Base-by-base conservation (phyloP, 2,888 invertebrate species). In the Thumatha senex region DNA sequence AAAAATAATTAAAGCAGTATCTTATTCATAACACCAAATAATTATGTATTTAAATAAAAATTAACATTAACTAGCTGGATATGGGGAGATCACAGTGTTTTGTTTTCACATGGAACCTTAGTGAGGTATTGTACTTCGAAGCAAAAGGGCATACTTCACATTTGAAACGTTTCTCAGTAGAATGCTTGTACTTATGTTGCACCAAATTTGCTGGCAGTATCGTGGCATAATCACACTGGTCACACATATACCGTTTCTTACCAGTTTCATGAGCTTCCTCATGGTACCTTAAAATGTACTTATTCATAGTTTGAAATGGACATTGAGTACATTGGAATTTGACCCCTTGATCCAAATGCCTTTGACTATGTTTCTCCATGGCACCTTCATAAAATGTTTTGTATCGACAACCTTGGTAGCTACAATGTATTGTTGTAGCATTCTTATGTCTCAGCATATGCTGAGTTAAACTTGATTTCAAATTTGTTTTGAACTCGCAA, bases 41-140 rank as follows among this genome's bases (percentile, higher is more conserved):
- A 24, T n/a, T n/a, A n/a, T 39, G 46, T 39, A 56, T 67, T 61
- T 70, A 48, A 58, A 58, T 61, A 60, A 67, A 54, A 64, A 69
- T 11, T 31, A 3, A 10, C 11, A 31, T 10, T 55, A 65, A 63
- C 76, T 78, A 84, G 75, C 78, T 80, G 67, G 80, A 78, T 61
- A 82, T 77, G 1, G 89, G 89, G 55, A 91, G 78, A 86, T 91
- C 90, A 84, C 90, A 89, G 72, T 90, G 91, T 74, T 91, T 91
- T 61, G 88, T 90, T 51, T 80, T 88, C 35, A 90, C 90, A 56
- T 91, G 91, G 59, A 89, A 90, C 30, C 90, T 74, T 54, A 91
- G 65, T 3, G 91, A 91, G 0, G 90, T 89, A 51, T 89, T 90
- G 61, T 91, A 91, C 56, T 91, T 90, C 0, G 90, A 84, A 7